Conservation (phyloP, 2,888 invertebrate genomes). For the Tuta absoluta region DNA sequence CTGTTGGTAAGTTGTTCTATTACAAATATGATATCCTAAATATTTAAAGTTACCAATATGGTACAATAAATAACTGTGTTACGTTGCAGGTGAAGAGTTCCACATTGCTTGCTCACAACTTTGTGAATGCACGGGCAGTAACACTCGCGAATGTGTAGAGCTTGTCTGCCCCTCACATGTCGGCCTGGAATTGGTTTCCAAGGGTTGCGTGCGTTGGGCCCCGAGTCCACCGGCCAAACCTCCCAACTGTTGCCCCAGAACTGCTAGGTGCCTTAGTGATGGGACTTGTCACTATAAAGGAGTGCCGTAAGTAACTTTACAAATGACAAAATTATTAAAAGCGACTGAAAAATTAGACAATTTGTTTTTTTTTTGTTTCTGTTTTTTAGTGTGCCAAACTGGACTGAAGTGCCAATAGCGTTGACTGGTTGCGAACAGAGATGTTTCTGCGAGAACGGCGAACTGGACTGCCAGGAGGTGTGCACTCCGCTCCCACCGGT, state of each 20-base stretch:
- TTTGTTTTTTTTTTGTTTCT: not conserved
- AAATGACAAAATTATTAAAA: not conserved
- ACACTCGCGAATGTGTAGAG: constrained; percentile 86
- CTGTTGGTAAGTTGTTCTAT: constrained; percentile 56
- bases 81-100: constrained; percentile 84
- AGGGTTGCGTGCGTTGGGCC: constrained; percentile 93
- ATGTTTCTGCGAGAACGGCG: constrained; percentile 94
- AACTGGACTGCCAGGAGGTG: constrained; percentile 90
- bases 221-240: constrained; percentile 87
- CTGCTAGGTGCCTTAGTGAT: constrained; percentile 89
- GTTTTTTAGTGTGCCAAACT: constrained; percentile 83
- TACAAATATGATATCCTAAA: not conserved
- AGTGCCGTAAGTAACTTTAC: constrained; percentile 65
- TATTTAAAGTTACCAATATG: not conserved
- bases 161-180: constrained; percentile 92
- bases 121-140: constrained; percentile 87
- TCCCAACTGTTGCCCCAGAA: constrained; percentile 91
- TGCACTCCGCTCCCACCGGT: constrained; percentile 89
- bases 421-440: constrained; percentile 92
- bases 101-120: constrained; percentile 91
- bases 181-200: constrained; percentile 91
- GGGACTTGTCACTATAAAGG: constrained; percentile 90
- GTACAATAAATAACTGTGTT: not conserved
- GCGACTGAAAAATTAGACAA: too few relatives aligned
- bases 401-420: constrained; percentile 89